These are phyloP conservation scores for Ahaetulla prasina DNA, from an alignment of 2,113 vertebrate genomes.

Conservation along the genomic window DNA sequence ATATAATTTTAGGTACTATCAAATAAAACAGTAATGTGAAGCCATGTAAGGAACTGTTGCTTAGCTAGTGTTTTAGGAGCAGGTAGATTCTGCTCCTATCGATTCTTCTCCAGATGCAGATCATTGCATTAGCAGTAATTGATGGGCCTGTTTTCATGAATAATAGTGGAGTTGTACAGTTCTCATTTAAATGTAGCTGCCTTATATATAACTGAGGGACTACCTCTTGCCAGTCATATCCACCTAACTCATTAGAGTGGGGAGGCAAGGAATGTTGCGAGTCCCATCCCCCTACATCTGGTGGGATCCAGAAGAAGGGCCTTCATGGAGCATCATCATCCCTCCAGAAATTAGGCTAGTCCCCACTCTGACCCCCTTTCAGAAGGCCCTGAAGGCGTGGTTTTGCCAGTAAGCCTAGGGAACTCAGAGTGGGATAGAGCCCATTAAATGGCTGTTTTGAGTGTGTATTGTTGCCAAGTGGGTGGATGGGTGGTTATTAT, in stretches of 20 bases:
- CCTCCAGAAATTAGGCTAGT: not conserved
- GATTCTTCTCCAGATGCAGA: not conserved
- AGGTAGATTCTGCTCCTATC: not conserved
- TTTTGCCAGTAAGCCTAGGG: too few relatives aligned
- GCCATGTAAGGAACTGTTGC: not conserved
- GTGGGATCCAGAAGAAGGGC: not conserved
- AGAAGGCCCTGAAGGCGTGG: not conserved
- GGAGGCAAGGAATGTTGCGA: not conserved
- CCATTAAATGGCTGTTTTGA: not conserved
- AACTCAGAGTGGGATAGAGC: not conserved
- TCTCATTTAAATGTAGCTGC: not conserved
- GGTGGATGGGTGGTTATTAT: not conserved
- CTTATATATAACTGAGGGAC: not conserved
- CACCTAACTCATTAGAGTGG: not conserved
- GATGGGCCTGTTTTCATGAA: not conserved
- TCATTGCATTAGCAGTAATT: not conserved
- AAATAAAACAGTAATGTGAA: not conserved
- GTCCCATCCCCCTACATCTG: not conserved
- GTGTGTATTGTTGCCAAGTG: not conserved
- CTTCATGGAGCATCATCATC: not conserved
- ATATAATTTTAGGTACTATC: not conserved
- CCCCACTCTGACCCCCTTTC: not conserved
- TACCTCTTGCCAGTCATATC: not conserved
- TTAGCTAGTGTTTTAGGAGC: not conserved
- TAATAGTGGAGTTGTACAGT: not conserved